Percentiles rank a stretch among this genome's conserved stretches.
Conservation (phyloP, 2,113 vertebrate species). For the Eclectus roratus region DNA sequence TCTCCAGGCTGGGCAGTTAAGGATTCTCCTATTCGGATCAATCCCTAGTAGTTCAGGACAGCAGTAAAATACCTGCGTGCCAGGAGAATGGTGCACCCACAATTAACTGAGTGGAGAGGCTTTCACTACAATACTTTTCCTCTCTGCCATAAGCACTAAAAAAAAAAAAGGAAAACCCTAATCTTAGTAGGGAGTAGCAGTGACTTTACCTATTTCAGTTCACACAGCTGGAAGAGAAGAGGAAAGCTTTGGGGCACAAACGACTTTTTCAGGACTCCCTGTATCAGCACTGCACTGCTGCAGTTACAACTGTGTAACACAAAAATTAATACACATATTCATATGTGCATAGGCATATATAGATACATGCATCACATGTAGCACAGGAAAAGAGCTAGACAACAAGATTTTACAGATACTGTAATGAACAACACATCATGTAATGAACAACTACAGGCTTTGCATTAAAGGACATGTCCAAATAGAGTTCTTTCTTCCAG, state of each 20-base stretch:
- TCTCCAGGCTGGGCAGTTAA: neutral
- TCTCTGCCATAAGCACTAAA: neutral
- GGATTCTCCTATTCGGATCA: neutral
- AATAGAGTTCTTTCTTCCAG: neutral
- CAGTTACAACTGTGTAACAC: neutral
- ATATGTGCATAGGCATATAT: neutral
- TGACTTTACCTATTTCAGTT: neutral
- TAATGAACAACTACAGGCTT: neutral
- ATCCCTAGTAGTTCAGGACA: neutral
- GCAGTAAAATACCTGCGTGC: neutral
- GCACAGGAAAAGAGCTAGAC: neutral
- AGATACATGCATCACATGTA: neutral
- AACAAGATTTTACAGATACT: neutral
- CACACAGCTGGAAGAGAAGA: neutral
- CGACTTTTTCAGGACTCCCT: neutral
- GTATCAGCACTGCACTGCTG: neutral
- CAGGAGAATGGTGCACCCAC: fast-evolving
- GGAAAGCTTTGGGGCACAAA: neutral
- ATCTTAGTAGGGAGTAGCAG: neutral
- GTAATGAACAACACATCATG: neutral
- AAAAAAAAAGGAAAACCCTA: neutral
- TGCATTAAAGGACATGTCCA: neutral
- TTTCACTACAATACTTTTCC: neutral
- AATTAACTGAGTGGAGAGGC: neutral
- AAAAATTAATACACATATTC: neutral